phyloP scores from a whole-genome alignment of 2,113 vertebrate species.

The Tetrax tetrax region DNA sequence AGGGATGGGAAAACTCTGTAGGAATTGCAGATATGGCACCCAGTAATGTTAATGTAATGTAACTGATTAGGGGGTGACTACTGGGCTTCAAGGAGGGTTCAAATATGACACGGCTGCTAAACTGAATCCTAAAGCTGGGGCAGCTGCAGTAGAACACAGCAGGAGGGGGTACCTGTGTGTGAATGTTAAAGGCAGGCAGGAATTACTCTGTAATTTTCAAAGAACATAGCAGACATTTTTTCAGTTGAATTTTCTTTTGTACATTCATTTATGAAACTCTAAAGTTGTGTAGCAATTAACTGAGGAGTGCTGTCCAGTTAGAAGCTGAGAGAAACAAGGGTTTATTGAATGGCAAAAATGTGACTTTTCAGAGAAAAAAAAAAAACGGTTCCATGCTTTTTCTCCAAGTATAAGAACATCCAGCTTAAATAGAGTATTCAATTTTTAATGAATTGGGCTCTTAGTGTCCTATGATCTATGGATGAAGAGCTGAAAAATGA shows the following conservation, averaged over 20 bases:
- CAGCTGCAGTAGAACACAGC: not conserved
- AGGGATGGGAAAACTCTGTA: not conserved
- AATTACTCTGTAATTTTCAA: not conserved
- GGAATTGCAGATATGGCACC: not conserved
- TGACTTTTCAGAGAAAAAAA: not conserved
- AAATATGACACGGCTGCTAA: not conserved
- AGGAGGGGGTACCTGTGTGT: not conserved
- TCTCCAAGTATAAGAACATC: constrained; percentile 12
- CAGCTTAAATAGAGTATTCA: constrained; percentile 62
- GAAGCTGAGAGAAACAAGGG: constrained; percentile 35
- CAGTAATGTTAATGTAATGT: not conserved
- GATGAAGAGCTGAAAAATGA: constrained; percentile 52
- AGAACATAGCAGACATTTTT: not conserved
- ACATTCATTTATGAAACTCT: not conserved
- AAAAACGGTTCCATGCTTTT: not conserved
- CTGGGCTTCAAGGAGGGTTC: not conserved
- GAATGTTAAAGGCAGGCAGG: not conserved
- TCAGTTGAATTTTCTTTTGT: not conserved
- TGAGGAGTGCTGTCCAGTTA: constrained; percentile 22
- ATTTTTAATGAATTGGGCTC: constrained; percentile 72
- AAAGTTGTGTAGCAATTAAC: constrained; percentile 7
- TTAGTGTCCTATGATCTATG: constrained; percentile 60
- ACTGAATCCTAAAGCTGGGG: not conserved
- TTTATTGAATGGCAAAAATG: constrained; percentile 47
- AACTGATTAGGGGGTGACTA: not conserved